Evolutionary conservation across 2,888 invertebrate species (phyloP).

Genomic region (Polyploca ridens): DNA sequence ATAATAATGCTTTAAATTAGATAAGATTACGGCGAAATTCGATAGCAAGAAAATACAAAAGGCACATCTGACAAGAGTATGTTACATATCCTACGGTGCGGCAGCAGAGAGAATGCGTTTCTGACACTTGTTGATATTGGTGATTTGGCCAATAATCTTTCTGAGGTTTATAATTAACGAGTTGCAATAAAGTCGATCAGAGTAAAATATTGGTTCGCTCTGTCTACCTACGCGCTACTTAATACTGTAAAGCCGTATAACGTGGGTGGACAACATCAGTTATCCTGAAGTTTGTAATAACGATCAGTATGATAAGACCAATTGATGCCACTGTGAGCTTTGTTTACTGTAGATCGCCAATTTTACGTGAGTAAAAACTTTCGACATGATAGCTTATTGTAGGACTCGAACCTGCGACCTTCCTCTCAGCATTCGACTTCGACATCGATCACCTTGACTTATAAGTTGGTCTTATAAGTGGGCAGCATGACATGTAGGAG

Average conservation of each 20-base stretch:
- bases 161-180: slow-evolving; percentile 21
- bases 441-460: too few species aligned
- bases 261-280: slow-evolving; percentile 70
- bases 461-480: slow-evolving; percentile 30
- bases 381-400: not conserved
- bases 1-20: not conserved
- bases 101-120: too few species aligned
- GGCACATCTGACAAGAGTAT: slow-evolving; percentile 12
- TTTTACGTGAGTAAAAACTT: too few species aligned
- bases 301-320: slow-evolving; percentile 48
- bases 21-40: not conserved
- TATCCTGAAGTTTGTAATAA: slow-evolving; percentile 55
- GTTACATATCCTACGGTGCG: too few species aligned
- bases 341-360: too few species aligned
- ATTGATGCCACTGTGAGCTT: slow-evolving; percentile 34
- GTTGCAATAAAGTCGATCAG: slow-evolving; percentile 32
- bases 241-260: slow-evolving; percentile 35
- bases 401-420: too few species aligned
- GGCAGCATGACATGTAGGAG: slow-evolving; percentile 65
- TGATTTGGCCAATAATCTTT: too few species aligned
- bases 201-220: slow-evolving; percentile 37
- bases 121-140: too few species aligned
- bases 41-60: not conserved
- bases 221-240: slow-evolving; percentile 40
- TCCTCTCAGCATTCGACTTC: too few species aligned